Percentiles rank a stretch among this genome's conserved stretches.
These are phyloP conservation scores for Vireo altiloquus DNA, from an alignment of 2,113 vertebrate genomes.

Conservation along the genomic window DNA sequence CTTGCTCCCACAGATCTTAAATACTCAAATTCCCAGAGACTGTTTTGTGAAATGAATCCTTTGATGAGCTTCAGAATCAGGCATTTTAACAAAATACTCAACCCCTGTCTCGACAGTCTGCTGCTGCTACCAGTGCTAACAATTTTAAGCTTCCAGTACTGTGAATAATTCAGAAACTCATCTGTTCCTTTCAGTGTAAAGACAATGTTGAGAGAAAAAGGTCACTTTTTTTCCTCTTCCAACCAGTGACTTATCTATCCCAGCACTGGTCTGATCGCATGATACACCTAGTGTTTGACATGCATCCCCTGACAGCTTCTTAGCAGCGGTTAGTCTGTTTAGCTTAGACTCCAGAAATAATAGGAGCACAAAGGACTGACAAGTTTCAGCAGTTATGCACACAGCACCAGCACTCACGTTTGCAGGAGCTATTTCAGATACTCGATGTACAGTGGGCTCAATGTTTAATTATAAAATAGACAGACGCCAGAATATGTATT, in stretches of 20 bases:
- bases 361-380: slow-evolving; percentile 49
- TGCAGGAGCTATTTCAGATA: neutral
- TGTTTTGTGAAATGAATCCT: slow-evolving; percentile 54
- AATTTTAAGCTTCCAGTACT: slow-evolving; percentile 83
- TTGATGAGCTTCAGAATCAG: slow-evolving; percentile 68
- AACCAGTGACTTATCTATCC: slow-evolving; percentile 79
- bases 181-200: slow-evolving; percentile 73
- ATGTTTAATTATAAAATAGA: neutral
- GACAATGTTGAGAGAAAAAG: slow-evolving; percentile 77
- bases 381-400: slow-evolving; percentile 22
- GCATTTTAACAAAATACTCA: slow-evolving; percentile 67
- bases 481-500: neutral
- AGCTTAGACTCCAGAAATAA: slow-evolving; percentile 67
- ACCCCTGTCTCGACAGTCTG: slow-evolving; percentile 56
- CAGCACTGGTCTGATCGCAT: slow-evolving; percentile 67
- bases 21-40: slow-evolving; percentile 55
- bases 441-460: neutral
- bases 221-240: slow-evolving; percentile 75
- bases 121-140: slow-evolving; percentile 75
- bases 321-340: slow-evolving; percentile 65
- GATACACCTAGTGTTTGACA: slow-evolving; percentile 76
- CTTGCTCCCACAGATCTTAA: neutral
- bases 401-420: neutral
- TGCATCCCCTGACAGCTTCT: slow-evolving; percentile 67
- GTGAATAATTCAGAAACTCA: slow-evolving; percentile 92